Evolutionary conservation across 2,797 vertebrate species (phyloP).

Genomic region (Orestias chungarensis): DNA sequence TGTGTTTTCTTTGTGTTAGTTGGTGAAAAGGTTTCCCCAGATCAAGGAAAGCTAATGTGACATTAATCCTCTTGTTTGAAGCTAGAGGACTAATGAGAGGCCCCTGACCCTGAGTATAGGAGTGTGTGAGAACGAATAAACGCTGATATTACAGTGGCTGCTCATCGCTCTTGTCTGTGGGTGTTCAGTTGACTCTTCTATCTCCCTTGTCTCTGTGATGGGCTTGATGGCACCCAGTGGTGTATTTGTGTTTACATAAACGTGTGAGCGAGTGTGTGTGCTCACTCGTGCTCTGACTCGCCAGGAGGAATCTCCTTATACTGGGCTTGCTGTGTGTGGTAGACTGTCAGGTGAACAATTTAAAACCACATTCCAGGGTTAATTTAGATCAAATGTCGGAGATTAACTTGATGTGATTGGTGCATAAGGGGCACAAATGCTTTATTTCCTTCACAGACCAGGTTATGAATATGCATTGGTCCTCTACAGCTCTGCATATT

Average conservation of each 20-base stretch:
- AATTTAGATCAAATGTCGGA: conserved; percentile 26
- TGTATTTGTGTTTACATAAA: not conserved
- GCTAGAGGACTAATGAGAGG: conserved; percentile 12
- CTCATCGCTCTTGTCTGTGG: not conserved
- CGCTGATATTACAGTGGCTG: not conserved
- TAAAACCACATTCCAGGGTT: conserved; percentile 36
- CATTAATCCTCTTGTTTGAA: conserved; percentile 6
- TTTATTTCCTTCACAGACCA: not conserved
- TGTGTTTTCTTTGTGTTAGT: too few relatives aligned
- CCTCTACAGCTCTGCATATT: not conserved
- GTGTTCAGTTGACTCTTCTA: not conserved
- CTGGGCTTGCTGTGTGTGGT: conserved; percentile 19
- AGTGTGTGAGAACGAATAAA: not conserved
- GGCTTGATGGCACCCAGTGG: not conserved
- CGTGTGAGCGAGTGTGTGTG: conserved; percentile 12
- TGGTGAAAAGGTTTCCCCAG: too few relatives aligned
- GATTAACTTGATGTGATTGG: conserved; percentile 9
- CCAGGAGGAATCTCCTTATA: conserved; percentile 34
- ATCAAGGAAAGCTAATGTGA: conserved; percentile 1
- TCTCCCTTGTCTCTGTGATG: not conserved
- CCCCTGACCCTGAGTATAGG: not conserved
- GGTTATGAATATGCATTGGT: too few relatives aligned
- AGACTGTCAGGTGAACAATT: conserved; percentile 32
- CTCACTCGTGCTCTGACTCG: conserved; percentile 35
- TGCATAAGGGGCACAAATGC: not conserved